Base-by-base conservation (phyloP, 2,888 invertebrate genomes). In the Idaea straminata region DNA sequence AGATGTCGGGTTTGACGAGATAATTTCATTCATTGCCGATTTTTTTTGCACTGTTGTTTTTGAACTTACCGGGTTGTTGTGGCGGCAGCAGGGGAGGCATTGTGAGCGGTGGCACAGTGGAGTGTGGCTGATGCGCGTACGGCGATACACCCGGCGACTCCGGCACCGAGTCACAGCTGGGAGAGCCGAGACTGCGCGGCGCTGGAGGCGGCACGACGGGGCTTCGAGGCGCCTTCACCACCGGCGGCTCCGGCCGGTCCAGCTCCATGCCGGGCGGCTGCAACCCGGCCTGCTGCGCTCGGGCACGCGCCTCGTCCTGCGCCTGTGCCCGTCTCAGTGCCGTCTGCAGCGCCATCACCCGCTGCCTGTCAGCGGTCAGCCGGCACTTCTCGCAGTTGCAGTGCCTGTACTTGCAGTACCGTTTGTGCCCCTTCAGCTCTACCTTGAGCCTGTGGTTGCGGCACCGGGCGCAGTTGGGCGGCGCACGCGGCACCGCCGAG, bases 391-490 rank as follows among this genome's bases (percentile, higher is more conserved):
- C 95, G 89, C 98, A 98, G 69, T 93, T 94, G 89, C 98, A 98
- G 83, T 95, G 94, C 72, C 97, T 95, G 89, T 94, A 98, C 80
- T 95, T 95, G 94, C 98, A 99, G 90, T 97, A 98, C 38, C 97
- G 94, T 87, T 98, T 98, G 93, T 98, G 98, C 15, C 97, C 98
- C 88, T 97, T 98, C 72, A 98, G 94, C 86, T 96, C 95, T 74
- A 97, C 96, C 86, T 97, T 97, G 81, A 97, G 94, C n/a, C 96
- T 95, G 89, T 98, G 98, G 93, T 98, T 98, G 69, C 97, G 94
- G 88, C 98, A 98, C 36, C 98, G 95, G 61, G 98, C 98, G 88
- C 98, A 98, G 90, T 97, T 98, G 16, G 98, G 98, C 6, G 97
- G 97, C 70, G 97, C 97, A 67, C 97, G 94, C 15, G 96, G 95